phyloP scores from a whole-genome alignment of 2,113 vertebrate species.

The Turnix velox region DNA sequence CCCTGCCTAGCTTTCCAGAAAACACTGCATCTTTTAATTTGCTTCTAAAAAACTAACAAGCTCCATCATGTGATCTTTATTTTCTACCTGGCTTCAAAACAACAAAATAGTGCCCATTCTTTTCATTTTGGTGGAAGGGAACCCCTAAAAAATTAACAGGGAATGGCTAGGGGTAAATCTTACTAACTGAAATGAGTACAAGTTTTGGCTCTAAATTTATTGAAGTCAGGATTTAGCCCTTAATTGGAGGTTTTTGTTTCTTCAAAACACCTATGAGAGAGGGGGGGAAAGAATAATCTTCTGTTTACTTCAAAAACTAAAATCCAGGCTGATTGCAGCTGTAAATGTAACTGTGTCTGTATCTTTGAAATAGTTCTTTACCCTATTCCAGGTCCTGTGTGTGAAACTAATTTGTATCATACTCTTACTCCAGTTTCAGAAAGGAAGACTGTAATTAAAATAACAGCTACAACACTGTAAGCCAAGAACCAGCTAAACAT shows the following conservation, averaged over 20 bases:
- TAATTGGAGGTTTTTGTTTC: neutral
- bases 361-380: neutral
- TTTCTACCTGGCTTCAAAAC: neutral
- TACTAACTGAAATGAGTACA: neutral
- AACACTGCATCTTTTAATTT: neutral
- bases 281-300: fast-evolving
- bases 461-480: neutral
- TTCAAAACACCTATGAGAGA: neutral
- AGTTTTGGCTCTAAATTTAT: neutral
- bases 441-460: neutral
- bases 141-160: neutral
- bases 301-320: neutral
- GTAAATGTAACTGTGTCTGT: neutral
- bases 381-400: neutral
- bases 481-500: neutral
- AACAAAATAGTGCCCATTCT: neutral
- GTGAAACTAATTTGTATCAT: neutral
- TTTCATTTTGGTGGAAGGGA: neutral
- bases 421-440: neutral
- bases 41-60: neutral
- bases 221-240: neutral
- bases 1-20: no score
- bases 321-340: neutral
- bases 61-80: neutral
- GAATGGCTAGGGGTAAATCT: neutral